phyloP scores from a whole-genome alignment of 2,888 invertebrate genomes.

The Mamestra brassicae region DNA sequence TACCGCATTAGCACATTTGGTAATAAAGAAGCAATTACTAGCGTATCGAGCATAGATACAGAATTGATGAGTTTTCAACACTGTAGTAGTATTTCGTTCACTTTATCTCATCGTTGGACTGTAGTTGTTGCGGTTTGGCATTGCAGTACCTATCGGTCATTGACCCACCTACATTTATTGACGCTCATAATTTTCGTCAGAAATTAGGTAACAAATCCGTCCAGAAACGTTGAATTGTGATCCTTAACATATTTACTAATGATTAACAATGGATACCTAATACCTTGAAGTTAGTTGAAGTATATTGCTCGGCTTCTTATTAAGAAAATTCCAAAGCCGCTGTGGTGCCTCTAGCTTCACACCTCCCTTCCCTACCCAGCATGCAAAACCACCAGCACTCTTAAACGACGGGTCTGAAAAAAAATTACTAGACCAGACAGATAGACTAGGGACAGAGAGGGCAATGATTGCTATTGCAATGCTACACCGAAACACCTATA shows the following conservation, averaged over 20 bases:
- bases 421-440: too few relatives aligned
- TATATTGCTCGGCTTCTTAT: too few relatives aligned
- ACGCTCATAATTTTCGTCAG: background rate
- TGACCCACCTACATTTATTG: background rate
- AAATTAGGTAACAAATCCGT: too few relatives aligned
- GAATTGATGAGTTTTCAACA: slow-evolving; percentile 26
- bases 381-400: background rate
- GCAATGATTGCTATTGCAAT: background rate
- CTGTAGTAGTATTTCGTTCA: slow-evolving; percentile 19
- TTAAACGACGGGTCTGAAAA: background rate
- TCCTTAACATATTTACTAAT: background rate
- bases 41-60: slow-evolving; percentile 18
- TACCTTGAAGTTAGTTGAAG: too few relatives aligned
- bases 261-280: background rate
- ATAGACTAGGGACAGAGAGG: background rate
- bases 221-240: background rate
- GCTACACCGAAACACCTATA: background rate
- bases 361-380: background rate
- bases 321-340: too few relatives aligned
- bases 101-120: slow-evolving; percentile 25
- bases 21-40: slow-evolving; percentile 2
- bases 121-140: background rate
- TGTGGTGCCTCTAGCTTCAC: background rate
- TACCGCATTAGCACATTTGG: slow-evolving; percentile 21
- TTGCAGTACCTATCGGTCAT: background rate